Conservation (phyloP, 2,797 vertebrate genomes). For the Meda fulgida region DNA sequence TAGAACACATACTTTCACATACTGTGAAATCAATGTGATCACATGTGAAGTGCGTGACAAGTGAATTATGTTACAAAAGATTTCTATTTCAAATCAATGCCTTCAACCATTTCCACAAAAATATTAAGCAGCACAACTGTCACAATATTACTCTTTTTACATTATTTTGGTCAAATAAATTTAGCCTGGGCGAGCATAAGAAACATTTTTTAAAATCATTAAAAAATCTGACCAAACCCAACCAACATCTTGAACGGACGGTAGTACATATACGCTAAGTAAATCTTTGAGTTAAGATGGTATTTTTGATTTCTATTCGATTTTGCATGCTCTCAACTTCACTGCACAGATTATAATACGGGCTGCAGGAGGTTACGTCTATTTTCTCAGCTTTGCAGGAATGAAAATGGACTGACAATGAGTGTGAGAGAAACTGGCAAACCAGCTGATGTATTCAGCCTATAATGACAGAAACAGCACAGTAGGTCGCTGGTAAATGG, state of each 20-base stretch:
- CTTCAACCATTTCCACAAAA: neutral
- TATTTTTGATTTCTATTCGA: neutral
- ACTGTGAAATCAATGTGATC: neutral
- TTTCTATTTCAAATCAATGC: neutral
- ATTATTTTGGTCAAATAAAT: neutral
- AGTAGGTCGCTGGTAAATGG: slow-evolving; percentile 24
- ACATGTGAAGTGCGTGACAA: neutral
- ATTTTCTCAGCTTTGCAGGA: slow-evolving; percentile 18
- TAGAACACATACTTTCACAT: neutral
- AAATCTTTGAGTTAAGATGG: neutral
- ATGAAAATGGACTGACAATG: slow-evolving; percentile 17
- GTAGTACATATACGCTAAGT: too few species aligned
- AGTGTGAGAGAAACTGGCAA: slow-evolving; percentile 8
- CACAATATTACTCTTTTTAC: neutral
- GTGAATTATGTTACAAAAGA: neutral
- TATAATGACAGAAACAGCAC: slow-evolving; percentile 28
- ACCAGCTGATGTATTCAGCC: neutral
- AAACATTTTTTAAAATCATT: neutral
- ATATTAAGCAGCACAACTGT: neutral
- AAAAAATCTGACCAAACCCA: neutral
- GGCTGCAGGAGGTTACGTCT: neutral
- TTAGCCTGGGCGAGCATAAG: too few species aligned
- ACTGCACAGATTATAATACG: neutral
- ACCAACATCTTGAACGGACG: neutral
- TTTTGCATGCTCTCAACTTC: neutral